These are phyloP conservation scores for Sinohyriopsis cumingii DNA, from an alignment of 2,888 invertebrate species.

Conservation along the genomic window DNA sequence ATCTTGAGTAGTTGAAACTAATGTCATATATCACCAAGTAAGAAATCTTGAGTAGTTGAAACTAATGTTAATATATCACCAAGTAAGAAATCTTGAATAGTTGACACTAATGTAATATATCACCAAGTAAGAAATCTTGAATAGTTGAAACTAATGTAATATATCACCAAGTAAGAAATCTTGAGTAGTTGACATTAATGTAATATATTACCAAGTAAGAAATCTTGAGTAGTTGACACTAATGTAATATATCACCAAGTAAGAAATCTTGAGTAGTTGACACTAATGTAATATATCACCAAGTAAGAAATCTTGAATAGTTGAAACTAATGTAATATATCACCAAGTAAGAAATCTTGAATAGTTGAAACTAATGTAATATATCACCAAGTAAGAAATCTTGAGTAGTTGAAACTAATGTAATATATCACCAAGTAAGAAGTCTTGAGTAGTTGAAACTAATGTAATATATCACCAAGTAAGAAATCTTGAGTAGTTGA, in stretches of 20 bases:
- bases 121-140: constrained; percentile 39
- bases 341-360: constrained; percentile 39
- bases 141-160: too few species aligned
- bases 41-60: constrained; percentile 3
- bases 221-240: too few species aligned
- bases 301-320: constrained; percentile 32
- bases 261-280: constrained; percentile 7
- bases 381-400: constrained; percentile 42
- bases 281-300: constrained; percentile 15
- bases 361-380: too few species aligned
- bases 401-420: too few species aligned
- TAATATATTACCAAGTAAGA: constrained; percentile 42
- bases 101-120: constrained; percentile 1
- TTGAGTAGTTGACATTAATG: too few species aligned
- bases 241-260: constrained; percentile 37
- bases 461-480: constrained; percentile 37
- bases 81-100: constrained; percentile 32
- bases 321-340: constrained; percentile 1
- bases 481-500: constrained; percentile 7
- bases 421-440: constrained; percentile 42
- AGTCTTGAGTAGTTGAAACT: too few species aligned
- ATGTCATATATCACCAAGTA: constrained; percentile 38
- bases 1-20: too few species aligned
- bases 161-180: constrained; percentile 42
- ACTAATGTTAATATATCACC: constrained; percentile 15